Evolutionary conservation across 2,797 vertebrate species (phyloP), one percentile per base, ranked within the genome.

Genomic region (Sebastes trivittatus): DNA sequence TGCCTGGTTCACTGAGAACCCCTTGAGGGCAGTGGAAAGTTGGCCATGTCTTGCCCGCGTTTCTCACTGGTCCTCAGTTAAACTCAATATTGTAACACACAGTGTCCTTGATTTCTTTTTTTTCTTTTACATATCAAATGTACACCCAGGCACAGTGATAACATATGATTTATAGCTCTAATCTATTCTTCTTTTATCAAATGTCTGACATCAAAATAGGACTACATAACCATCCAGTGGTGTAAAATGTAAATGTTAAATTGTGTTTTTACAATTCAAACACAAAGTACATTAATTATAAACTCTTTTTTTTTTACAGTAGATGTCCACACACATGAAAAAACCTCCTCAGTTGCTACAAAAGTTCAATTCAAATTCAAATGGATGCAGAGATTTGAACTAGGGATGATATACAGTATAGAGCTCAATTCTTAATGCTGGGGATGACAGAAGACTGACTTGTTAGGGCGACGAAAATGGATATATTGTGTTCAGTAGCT

Each of bases 401-500:
- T 72, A 71, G 36, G 18, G 54, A 46, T 82, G 78, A 85, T 82
- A 87, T 65, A 42, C 38, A 42, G 38, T 42, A 42, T 42, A 42
- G 36, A 87, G 66, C 89, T 93, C 88, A 92, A 94, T 93, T 88
- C 83, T 92, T 93, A 93, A 93, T 90, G 92, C 86, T 59, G 75
- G 30, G 49, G 76, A 89, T 89, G 92, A 93, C 90, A 92, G 88
- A 80, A 72, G 73, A 85, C 77, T 52, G 79, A 90, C 83, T 82
- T 92, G 91, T 94, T 82, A 76, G 82, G 75, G 71, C 71, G 88
- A 94, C 91, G 91, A 89, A 95, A 95, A 95, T 96, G 95, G 95
- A 95, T 91, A 95, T 91, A 93, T 92, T 94, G 91, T 96, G 94
- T 96, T 95, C 83, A 79, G 82, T 69, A 83, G 71, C 85, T 93